phyloP scores from a whole-genome alignment of 2,888 invertebrate species.

The Euclidia mi region DNA sequence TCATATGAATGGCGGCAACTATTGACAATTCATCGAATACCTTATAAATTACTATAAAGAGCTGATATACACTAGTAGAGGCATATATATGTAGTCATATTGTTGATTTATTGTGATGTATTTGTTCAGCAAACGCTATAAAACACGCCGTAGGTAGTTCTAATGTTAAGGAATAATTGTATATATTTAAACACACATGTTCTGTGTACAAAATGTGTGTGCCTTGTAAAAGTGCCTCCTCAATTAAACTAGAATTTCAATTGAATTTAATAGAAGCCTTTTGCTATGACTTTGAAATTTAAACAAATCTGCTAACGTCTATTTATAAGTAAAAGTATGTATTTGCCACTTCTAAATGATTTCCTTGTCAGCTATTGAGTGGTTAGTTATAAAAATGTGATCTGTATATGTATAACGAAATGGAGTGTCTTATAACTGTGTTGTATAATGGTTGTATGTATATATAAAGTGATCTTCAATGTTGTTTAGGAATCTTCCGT shows the following conservation, averaged over 20 bases:
- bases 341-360: too few species aligned
- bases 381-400: conserved; percentile 25
- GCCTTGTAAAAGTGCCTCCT: conserved; percentile 54
- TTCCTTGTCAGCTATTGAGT: too few species aligned
- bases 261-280: conserved; percentile 18
- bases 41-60: conserved; percentile 18
- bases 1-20: conserved; percentile 93
- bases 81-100: conserved; percentile 29
- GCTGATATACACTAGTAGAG: conserved; percentile 29
- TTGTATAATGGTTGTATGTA: background rate
- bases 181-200: conserved; percentile 28
- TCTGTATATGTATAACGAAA: conserved; percentile 26
- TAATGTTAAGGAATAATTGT: conserved; percentile 12
- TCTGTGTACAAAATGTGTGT: conserved; percentile 45
- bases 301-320: too few species aligned
- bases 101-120: conserved; percentile 25
- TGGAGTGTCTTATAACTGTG: conserved; percentile 38
- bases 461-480: conserved; percentile 1
- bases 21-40: conserved; percentile 57
- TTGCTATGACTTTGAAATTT: too few species aligned
- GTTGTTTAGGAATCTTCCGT: background rate
- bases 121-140: conserved; percentile 25
- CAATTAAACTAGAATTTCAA: conserved; percentile 23
- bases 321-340: too few species aligned
- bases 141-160: conserved; percentile 5